Conservation (phyloP, 1,140 invertebrate species). For the Cheumatopsyche charites region DNA sequence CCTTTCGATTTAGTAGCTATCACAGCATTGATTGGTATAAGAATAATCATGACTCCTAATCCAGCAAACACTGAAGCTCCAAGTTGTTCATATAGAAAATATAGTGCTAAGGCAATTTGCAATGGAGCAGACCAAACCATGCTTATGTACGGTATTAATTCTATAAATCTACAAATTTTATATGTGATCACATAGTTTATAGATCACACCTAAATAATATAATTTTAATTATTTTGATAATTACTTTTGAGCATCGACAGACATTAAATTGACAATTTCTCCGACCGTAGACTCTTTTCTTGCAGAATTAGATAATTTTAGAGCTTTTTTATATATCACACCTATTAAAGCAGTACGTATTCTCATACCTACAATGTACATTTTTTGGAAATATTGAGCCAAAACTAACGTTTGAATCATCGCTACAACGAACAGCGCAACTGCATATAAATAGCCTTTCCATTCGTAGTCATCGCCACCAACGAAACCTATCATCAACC, state of each 20-base stretch:
- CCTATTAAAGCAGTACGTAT: constrained; percentile 91
- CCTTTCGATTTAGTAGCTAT: constrained; percentile 84
- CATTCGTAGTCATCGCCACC: constrained; percentile 70
- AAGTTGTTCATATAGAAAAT: constrained; percentile 87
- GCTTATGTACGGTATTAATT: constrained; percentile 88
- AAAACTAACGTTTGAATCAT: constrained; percentile 88
- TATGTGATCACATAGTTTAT: no score
- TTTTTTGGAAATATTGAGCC: constrained; percentile 89
- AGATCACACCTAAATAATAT: no score
- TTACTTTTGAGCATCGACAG: constrained; percentile 76
- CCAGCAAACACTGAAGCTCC: constrained; percentile 89
- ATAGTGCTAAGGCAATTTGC: constrained; percentile 86
- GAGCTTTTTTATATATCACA: constrained; percentile 90
- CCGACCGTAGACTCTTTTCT: constrained; percentile 87
- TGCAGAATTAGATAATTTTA: constrained; percentile 77
- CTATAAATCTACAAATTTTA: constrained; percentile 74
- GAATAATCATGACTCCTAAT: constrained; percentile 88
- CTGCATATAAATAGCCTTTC: constrained; percentile 87
- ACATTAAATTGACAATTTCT: constrained; percentile 93
- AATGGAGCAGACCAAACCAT: constrained; percentile 97
- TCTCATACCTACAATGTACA: constrained; percentile 90
- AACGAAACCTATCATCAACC: constrained; percentile 75
- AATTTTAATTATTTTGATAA: background rate
- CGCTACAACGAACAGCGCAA: constrained; percentile 77
- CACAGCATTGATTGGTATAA: constrained; percentile 88